phyloP scores from a whole-genome alignment of 1,140 invertebrate genomes.

The Eciton burchellii region DNA sequence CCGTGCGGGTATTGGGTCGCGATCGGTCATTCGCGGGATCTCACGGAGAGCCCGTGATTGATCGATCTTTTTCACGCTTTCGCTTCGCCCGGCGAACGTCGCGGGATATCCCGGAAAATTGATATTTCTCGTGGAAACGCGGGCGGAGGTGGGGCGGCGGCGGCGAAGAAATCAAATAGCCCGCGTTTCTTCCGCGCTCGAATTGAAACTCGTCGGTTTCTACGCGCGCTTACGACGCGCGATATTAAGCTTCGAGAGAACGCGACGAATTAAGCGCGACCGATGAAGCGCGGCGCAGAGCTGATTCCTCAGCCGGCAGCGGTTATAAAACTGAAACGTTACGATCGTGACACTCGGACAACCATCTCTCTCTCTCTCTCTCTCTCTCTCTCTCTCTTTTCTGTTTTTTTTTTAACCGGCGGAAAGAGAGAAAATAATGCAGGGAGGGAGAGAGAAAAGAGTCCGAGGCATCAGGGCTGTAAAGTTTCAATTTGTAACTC shows the following conservation, averaged over 20 bases:
- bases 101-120: not conserved
- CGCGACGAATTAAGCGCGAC: no score
- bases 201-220: not conserved
- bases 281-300: no score
- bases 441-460: no score
- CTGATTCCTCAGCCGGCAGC: no score
- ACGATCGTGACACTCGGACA: not conserved
- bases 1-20: no score
- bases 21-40: not conserved
- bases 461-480: conserved; percentile 16
- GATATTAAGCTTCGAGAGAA: no score
- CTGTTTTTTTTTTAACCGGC: not conserved
- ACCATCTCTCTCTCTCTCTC: no score
- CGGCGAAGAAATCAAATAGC: not conserved
- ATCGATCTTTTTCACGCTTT: conserved; percentile 12
- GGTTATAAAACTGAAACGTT: not conserved
- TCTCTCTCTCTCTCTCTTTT: no score
- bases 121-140: not conserved
- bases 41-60: not conserved
- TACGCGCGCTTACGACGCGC: not conserved
- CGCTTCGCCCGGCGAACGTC: conserved; percentile 14
- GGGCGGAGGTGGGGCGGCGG: no score
- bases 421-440: not conserved
- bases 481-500: conserved; percentile 44
- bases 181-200: no score